Evolutionary conservation across 2,113 vertebrate species (phyloP).

Genomic region (Chiloscyllium plagiosum): DNA sequence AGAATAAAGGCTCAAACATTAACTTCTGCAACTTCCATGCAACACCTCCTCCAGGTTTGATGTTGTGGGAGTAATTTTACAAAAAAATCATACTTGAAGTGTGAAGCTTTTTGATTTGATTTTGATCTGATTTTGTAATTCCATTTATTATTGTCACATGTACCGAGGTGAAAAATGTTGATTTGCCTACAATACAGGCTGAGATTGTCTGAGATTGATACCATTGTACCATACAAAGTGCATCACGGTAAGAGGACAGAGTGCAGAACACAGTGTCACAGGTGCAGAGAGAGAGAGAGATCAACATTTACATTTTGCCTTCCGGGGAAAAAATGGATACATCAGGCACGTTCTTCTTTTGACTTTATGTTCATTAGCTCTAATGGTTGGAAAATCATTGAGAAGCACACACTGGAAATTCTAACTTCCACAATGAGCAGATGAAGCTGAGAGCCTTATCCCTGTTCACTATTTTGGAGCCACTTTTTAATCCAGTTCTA

Average conservation of each 20-base stretch:
- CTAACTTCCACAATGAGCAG: neutral
- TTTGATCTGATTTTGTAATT: no score
- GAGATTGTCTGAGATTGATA: no score
- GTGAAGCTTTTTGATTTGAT: no score
- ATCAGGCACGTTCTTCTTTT: neutral
- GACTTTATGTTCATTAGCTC: neutral
- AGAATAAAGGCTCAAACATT: neutral
- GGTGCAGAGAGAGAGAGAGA: no score
- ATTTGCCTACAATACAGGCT: no score
- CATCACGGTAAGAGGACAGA: no score
- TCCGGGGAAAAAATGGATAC: neutral
- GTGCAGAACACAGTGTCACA: no score
- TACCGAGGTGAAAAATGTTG: no score
- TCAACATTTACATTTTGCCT: no score
- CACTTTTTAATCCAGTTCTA: neutral
- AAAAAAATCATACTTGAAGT: neutral
- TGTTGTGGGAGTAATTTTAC: neutral
- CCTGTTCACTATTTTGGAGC: neutral
- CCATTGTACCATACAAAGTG: no score
- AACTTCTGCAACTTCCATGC: neutral
- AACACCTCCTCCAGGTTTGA: neutral
- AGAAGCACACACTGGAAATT: neutral
- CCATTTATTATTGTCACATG: no score
- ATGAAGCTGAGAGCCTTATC: neutral
- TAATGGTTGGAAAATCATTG: neutral